phyloP scores from a whole-genome alignment of 2,113 vertebrate species.

The Platysternon megacephalum region DNA sequence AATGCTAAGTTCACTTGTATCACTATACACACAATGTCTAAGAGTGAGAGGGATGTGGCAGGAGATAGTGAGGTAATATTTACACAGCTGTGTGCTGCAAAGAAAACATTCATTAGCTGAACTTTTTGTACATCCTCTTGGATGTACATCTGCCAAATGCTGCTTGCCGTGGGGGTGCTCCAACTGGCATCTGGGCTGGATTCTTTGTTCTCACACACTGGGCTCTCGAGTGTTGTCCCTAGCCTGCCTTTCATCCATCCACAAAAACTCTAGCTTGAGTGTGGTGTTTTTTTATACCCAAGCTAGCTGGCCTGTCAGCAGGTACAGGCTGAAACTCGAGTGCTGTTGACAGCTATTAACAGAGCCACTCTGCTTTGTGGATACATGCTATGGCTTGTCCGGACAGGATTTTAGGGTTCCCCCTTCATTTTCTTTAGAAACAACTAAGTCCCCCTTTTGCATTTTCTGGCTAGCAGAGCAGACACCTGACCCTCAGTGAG shows the following conservation, averaged over 20 bases:
- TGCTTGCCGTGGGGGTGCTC: not conserved
- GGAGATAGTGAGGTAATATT: constrained; percentile 47
- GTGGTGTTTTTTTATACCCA: not conserved
- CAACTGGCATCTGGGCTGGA: not conserved
- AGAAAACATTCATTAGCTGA: not conserved
- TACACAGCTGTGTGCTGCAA: constrained; percentile 42
- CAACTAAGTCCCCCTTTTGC: not conserved
- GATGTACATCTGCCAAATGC: not conserved
- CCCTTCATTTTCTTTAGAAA: not conserved
- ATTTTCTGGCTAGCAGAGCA: not conserved
- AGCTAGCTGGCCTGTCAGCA: not conserved
- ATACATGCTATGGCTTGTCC: not conserved
- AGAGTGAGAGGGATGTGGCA: not conserved
- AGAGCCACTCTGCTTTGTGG: not conserved
- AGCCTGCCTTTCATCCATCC: not conserved
- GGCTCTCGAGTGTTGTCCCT: not conserved
- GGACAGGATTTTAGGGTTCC: not conserved
- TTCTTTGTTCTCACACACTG: not conserved
- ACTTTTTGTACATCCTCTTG: constrained; percentile 31
- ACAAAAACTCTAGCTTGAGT: not conserved
- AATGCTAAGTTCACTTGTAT: not conserved
- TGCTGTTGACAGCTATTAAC: not conserved
- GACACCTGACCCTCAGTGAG: not conserved
- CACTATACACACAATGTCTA: not conserved
- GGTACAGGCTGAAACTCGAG: not conserved